Evolutionary conservation across 2,113 vertebrate genomes (phyloP), one percentile per base, ranked within the genome.

Genomic region (Oncorhynchus kisutch): DNA sequence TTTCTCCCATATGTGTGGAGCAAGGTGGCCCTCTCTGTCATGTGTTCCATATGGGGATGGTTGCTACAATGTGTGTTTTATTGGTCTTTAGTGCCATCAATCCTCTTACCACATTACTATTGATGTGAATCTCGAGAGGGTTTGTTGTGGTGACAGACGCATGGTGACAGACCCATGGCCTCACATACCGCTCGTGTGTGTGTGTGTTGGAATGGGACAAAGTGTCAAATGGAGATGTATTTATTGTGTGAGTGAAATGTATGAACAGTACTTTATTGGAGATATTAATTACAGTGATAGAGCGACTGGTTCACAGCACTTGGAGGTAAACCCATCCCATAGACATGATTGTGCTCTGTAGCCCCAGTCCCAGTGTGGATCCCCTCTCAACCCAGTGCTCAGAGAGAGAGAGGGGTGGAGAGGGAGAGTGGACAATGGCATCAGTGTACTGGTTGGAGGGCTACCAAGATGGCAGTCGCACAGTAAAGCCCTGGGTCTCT

Each of bases 391-490:
- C 16, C 51, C 51, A 1, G 59, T 13, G n/a, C 20, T 22, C 13
- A 22, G 59, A 22, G 59, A 9, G 59, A 45, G 5, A 34, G 31
- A 1, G 31, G 31, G 31, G 31, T 31, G 31, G 31, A 31, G 39
- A 45, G 39, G 39, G 39, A 11, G 39, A 45, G 39, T 45, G 3
- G 5, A 62, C n/a, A 62, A 62, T 62, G 59, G 59, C 20, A 62
- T 62, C 59, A 22, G 59, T 62, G 59, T 62, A 22, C 59, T 70
- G 75, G 82, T 81, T 72, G 57, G 45, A 39, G 60, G 68, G 67
- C 14, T 48, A 22, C 39, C 39, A 9, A 45, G 39, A 45, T 45
- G 39, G 39, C 76, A 71, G 18, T 18, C 0, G 9, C 12, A 20
- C 70, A 71, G 6, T 11, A 0, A 27, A 3, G n/a, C 48, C 25